Evolutionary conservation across 2,113 vertebrate genomes (phyloP).

Genomic region (Stomatorhinus ivindoensis): DNA sequence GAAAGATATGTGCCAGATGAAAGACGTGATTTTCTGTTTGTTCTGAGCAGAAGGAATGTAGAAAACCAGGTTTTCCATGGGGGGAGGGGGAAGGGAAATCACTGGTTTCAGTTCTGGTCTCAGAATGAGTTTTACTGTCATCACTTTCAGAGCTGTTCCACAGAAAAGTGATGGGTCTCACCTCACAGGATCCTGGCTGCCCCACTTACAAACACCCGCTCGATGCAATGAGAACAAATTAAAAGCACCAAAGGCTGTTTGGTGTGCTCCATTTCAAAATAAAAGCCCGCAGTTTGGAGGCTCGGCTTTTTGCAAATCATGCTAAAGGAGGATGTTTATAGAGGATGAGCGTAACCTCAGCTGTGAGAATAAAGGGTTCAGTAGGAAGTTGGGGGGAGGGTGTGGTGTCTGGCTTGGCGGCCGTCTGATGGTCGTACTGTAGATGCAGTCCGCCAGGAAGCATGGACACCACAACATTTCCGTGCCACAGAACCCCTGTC

Average conservation of each 20-base stretch:
- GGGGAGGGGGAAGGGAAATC: neutral
- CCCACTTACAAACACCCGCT: neutral
- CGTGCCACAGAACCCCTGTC: neutral
- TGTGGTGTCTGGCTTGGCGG: neutral
- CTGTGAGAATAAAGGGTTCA: neutral
- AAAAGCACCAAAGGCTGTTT: neutral
- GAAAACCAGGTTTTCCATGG: neutral
- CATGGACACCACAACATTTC: neutral
- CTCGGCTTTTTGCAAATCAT: neutral
- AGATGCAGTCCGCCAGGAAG: neutral
- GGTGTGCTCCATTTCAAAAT: neutral
- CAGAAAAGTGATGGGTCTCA: neutral
- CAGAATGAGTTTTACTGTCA: conserved; percentile 3
- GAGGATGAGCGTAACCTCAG: neutral
- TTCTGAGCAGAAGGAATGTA: neutral
- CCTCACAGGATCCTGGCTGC: neutral
- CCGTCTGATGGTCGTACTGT: neutral
- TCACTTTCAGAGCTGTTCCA: neutral
- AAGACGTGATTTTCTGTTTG: neutral
- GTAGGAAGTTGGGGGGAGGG: conserved; percentile 4
- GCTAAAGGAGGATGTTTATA: neutral
- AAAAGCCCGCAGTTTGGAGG: neutral
- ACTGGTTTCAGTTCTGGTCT: neutral
- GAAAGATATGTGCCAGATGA: neutral
- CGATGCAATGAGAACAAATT: neutral